A percentile compares a stretch with the other conserved stretches of the same genome.
phyloP scores from a whole-genome alignment of 1,140 invertebrate species.

The Teleopsis dalmanni region DNA sequence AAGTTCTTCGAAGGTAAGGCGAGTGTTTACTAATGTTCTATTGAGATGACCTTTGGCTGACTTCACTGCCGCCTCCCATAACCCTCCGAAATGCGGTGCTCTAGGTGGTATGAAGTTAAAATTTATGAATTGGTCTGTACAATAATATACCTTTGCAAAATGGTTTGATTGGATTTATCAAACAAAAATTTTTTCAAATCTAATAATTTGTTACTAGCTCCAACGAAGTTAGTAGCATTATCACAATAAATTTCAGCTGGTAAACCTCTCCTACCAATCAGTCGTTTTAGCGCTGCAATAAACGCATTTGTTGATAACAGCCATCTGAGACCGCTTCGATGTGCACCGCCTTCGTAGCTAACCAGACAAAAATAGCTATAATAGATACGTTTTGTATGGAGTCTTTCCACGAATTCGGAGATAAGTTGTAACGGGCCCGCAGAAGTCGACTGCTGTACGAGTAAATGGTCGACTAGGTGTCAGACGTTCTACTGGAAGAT shows the following conservation, averaged over 20 bases:
- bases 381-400: too few relatives aligned
- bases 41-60: too few relatives aligned
- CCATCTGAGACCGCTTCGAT: neutral
- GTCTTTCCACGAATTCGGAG: too few relatives aligned
- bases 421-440: too few relatives aligned
- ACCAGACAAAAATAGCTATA: neutral
- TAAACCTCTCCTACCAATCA: neutral
- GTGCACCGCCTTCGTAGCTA: neutral
- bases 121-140: neutral
- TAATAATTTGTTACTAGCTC: neutral
- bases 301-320: neutral
- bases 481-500: neutral
- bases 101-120: neutral
- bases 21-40: too few relatives aligned
- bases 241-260: neutral
- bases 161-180: neutral
- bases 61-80: neutral
- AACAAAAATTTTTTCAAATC: neutral
- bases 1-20: too few relatives aligned
- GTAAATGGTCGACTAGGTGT: neutral
- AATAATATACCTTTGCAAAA: neutral
- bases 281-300: too few relatives aligned
- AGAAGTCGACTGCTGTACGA: neutral
- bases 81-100: neutral
- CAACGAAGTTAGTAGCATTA: neutral